Evolutionary conservation across 2,797 vertebrate genomes (phyloP).

Genomic region (Craterocephalus amniculus): DNA sequence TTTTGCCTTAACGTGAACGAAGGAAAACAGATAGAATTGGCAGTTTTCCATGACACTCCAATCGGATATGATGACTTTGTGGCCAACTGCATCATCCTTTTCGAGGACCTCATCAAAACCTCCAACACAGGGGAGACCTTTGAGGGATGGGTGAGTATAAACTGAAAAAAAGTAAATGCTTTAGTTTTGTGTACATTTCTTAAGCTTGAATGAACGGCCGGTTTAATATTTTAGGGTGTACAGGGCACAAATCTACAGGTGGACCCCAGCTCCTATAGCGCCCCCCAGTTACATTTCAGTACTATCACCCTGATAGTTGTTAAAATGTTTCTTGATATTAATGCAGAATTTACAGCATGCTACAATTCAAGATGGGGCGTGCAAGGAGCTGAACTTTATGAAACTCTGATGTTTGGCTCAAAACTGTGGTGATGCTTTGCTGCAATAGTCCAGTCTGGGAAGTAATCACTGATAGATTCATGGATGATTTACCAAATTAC

Average conservation of each 20-base stretch:
- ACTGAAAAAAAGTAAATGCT: background rate
- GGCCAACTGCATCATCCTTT: constrained; percentile 92
- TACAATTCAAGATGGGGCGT: background rate
- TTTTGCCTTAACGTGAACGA: constrained; percentile 89
- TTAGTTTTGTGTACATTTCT: background rate
- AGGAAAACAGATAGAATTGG: constrained; percentile 90
- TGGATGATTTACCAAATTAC: background rate
- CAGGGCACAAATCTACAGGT: background rate
- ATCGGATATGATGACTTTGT: constrained; percentile 98
- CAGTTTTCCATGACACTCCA: constrained; percentile 94
- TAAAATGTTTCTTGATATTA: too few species aligned
- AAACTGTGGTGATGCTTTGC: background rate
- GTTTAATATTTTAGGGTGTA: background rate
- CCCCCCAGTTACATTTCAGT: background rate
- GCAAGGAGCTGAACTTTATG: background rate
- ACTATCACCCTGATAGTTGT: background rate
- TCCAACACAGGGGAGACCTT: constrained; percentile 87
- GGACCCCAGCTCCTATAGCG: background rate
- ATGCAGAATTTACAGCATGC: too few species aligned
- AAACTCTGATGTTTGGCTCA: too few species aligned
- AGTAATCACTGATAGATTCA: background rate
- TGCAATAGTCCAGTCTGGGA: background rate
- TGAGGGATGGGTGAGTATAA: constrained; percentile 94
- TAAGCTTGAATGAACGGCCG: too few species aligned
- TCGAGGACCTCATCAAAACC: constrained; percentile 89